Conservation (phyloP, 2,797 vertebrate genomes). For the Ambastaia sidthimunki region DNA sequence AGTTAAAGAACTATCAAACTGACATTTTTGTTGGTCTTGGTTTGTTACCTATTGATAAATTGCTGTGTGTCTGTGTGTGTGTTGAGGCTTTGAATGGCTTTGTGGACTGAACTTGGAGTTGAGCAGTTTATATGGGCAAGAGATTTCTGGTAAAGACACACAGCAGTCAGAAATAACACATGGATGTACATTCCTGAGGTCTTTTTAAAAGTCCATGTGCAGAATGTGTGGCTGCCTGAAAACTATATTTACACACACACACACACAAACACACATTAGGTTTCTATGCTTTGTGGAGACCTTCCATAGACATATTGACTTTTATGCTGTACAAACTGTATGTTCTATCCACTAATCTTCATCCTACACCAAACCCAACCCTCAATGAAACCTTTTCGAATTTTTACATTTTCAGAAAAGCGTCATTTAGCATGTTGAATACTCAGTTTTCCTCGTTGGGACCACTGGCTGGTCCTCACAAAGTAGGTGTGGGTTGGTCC, state of each 20-base stretch:
- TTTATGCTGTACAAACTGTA: no score
- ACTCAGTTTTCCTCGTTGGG: no score
- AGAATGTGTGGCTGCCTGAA: conserved; percentile 65
- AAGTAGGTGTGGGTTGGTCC: no score
- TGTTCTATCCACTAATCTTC: no score
- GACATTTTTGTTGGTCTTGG: background rate
- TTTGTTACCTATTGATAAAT: background rate
- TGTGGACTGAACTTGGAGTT: background rate
- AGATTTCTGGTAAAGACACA: conserved; percentile 64
- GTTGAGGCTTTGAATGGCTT: conserved; percentile 1
- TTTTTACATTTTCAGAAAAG: no score
- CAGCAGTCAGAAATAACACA: conserved; percentile 54
- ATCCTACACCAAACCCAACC: no score
- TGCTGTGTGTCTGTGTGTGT: background rate
- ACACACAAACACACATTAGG: conserved; percentile 9
- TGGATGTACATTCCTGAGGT: conserved; percentile 70
- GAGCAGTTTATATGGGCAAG: conserved; percentile 25
- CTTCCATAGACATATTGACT: no score
- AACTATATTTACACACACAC: conserved; percentile 70
- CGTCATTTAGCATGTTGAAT: no score
- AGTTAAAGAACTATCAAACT: background rate
- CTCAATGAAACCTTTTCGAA: no score
- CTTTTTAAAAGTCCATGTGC: conserved; percentile 64
- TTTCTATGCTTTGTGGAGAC: no score
- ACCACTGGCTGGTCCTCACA: no score